These are phyloP conservation scores for Eulemur albifrons DNA, from an alignment of 2,797 vertebrate genomes.

Conservation along the genomic window DNA sequence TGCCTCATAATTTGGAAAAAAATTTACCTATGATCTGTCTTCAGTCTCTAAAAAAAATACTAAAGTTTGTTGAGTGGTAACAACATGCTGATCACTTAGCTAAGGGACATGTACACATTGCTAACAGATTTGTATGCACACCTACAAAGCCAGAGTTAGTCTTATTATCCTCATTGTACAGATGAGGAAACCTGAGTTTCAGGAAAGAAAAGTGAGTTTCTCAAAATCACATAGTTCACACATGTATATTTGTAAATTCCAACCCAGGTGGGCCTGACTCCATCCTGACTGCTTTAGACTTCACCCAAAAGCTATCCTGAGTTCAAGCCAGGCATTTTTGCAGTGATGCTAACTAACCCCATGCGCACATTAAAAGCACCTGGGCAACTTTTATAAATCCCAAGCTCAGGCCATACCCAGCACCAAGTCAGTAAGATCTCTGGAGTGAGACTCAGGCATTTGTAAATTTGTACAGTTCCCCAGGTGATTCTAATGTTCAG, in stretches of 20 bases:
- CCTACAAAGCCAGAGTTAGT: background rate
- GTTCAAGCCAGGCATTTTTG: background rate
- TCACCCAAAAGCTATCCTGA: background rate
- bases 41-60: background rate
- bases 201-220: background rate
- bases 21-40: background rate
- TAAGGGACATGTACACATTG: background rate
- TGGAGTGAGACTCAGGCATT: background rate
- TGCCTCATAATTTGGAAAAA: background rate
- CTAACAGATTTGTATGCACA: background rate
- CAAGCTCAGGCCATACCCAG: background rate
- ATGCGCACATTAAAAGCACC: background rate
- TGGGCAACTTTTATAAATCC: background rate
- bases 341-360: background rate
- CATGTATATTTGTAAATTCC: background rate
- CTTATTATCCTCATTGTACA: background rate
- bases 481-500: background rate
- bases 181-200: background rate
- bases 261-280: background rate
- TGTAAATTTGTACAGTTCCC: background rate
- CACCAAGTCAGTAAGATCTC: background rate
- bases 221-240: background rate
- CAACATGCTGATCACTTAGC: too few relatives aligned
- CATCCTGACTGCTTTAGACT: background rate
- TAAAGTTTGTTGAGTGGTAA: background rate